Base-by-base conservation (phyloP, 2,113 vertebrate species). In the Thymallus thymallus region DNA sequence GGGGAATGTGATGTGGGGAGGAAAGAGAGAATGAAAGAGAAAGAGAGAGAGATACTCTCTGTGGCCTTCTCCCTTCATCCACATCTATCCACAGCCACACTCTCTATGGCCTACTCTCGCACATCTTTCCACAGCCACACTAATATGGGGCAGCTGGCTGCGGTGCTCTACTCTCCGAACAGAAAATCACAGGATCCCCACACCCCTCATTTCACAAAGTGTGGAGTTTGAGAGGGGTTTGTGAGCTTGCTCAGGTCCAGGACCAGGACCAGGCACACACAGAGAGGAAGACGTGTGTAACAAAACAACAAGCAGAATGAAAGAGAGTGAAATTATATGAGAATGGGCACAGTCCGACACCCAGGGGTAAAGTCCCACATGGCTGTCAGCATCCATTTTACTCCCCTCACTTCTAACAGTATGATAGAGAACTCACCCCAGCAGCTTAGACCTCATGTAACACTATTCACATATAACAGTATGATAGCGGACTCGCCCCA, bases 251-350 rank as follows among this genome's bases (percentile, higher is more conserved):
- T 68, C 46, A 6, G 55, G 73, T 71, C 60, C 6, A 55, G 48
- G 48, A 18, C 48, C 16, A 51, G 41, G 20, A n/a, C n/a, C 45
- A 76, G 26, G 73, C 64, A 76, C 1, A 61, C 16, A 5, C 22
- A 35, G 30, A 30, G 24, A 66, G 29, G 35, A 0, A 51, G 60
- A 73, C 29, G 46, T 46, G 75, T 79, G 26, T 79, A 76, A 84
- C 72, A 76, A 79, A 75, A 84, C 80, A 88, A 88, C 86, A 79
- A 82, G 84, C 81, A 80, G 77, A 88, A 85, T 82, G 76, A 86
- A 85, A 80, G 79, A 73, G 82, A 89, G 84, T 88, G 81, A 91
- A 89, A 85, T 84, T 67, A 77, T 67, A 77, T 70, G 78, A 78
- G 83, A 86, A 88, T 79, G 77, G 72, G 78, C 86, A 76, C 85